Base-by-base conservation (phyloP, 2,888 invertebrate species). In the Orthonevra nobilis region DNA sequence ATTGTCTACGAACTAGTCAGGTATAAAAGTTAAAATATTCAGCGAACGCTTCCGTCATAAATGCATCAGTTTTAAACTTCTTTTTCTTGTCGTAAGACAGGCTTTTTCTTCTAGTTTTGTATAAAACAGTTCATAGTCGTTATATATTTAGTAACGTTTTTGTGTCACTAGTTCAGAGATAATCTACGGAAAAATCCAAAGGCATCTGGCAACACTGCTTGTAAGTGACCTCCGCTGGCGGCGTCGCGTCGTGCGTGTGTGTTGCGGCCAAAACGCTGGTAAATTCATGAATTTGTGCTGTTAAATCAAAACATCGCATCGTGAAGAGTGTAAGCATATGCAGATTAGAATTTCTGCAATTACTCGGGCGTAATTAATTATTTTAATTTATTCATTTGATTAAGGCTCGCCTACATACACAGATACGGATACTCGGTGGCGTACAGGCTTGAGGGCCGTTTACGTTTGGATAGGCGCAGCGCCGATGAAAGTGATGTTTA, bases 311-410 rank as follows among this genome's bases (percentile, higher is more conserved):
- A 60, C 68, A 60, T 61, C 54, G 54, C 68, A 60, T 61, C 54
- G 54, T 54, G 40, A 32, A 42, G 48, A 54, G 74, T 74, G 68
- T 69, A 69, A 74, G 74, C 50, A 50, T 60, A 69, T 60, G 58
- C 61, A 42, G 68, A 74, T 74, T 74, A 61, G 32, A 30, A 17
- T 72, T 32, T 46, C 46, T 61, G 54, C 42, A 61, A 61, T 74
- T 69, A 74, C 60, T 54, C 46, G 26, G 26, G 40, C 32, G 23
- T 46, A 68, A 74, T 69, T 74, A 69, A 61, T 74, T 61, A 74
- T 69, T 69, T 69, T 74, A 69, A 74, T 74, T 74, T 34, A 74
- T 74, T 68, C 74, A 61, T 69, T 69, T 50, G 68, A 68, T 36
- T 66, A 36, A 52, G 10, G 14, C 58, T 26, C 52, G 23, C 42